phyloP scores from a whole-genome alignment of 2,797 vertebrate genomes.

The Amniataba percoides region DNA sequence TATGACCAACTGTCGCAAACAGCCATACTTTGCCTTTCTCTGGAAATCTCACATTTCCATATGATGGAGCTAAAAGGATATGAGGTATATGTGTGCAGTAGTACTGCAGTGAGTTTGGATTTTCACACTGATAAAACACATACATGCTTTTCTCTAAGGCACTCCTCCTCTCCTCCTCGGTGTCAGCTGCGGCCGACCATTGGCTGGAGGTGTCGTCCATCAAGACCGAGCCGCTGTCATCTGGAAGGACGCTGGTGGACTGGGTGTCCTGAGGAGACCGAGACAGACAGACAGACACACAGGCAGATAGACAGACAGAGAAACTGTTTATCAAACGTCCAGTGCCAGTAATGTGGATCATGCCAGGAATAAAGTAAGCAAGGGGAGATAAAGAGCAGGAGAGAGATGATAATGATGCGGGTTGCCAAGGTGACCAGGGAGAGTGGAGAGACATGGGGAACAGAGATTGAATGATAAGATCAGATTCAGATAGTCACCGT shows the following conservation, averaged over 20 bases:
- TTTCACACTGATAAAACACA: constrained; percentile 56
- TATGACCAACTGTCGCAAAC: neutral
- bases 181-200: constrained; percentile 83
- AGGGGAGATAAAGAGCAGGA: constrained; percentile 56
- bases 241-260: constrained; percentile 77
- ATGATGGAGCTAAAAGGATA: constrained; percentile 1
- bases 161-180: constrained; percentile 89
- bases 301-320: constrained; percentile 27
- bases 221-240: constrained; percentile 80
- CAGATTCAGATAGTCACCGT: constrained; percentile 65
- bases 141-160: constrained; percentile 97
- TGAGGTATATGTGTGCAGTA: neutral
- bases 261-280: constrained; percentile 78
- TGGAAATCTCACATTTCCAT: neutral
- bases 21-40: too few relatives aligned
- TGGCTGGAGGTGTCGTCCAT: constrained; percentile 87
- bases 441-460: constrained; percentile 64
- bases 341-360: constrained; percentile 46
- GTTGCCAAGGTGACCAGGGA: constrained; percentile 83
- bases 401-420: constrained; percentile 73
- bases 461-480: constrained; percentile 81
- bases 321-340: constrained; percentile 62
- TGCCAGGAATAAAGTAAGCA: constrained; percentile 53
- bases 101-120: neutral
- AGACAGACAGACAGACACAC: constrained; percentile 33